Percentiles rank a stretch among this genome's conserved stretches.
phyloP scores from a whole-genome alignment of 1,140 invertebrate species.

The Drosophila nebulosa region DNA sequence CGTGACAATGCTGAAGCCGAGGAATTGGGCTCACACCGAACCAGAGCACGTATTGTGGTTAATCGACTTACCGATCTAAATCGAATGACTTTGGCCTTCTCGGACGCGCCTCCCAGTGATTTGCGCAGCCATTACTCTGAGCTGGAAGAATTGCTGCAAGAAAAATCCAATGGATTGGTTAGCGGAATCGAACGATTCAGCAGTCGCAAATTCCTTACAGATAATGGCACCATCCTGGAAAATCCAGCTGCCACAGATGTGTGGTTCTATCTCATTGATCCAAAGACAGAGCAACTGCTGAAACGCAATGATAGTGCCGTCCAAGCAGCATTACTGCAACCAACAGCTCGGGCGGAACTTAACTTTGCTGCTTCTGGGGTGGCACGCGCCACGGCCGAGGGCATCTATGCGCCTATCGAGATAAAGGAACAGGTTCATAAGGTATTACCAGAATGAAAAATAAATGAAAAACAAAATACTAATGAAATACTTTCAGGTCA shows the following conservation, averaged over 20 bases:
- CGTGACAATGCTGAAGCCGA: constrained; percentile 65
- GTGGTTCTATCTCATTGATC: constrained; percentile 93
- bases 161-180: constrained; percentile 86
- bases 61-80: constrained; percentile 87
- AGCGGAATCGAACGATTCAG: constrained; percentile 90
- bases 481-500: constrained; percentile 61
- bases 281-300: constrained; percentile 88
- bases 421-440: constrained; percentile 73
- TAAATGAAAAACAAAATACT: neutral
- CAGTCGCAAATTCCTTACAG: constrained; percentile 85
- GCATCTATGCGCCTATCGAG: constrained; percentile 85
- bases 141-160: constrained; percentile 87
- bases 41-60: constrained; percentile 80
- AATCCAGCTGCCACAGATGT: constrained; percentile 90
- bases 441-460: constrained; percentile 31
- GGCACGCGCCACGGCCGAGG: constrained; percentile 85
- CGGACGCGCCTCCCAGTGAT: constrained; percentile 87
- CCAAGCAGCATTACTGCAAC: constrained; percentile 83
- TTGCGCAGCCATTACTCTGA: constrained; percentile 85
- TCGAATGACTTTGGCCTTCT: constrained; percentile 89
- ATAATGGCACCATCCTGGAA: constrained; percentile 88
- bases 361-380: constrained; percentile 85
- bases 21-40: constrained; percentile 69
- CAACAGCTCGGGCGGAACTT: constrained; percentile 84
- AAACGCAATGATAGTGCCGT: constrained; percentile 87